Base-by-base conservation (phyloP, 2,797 vertebrate genomes). In the Sebastes variabilis region DNA sequence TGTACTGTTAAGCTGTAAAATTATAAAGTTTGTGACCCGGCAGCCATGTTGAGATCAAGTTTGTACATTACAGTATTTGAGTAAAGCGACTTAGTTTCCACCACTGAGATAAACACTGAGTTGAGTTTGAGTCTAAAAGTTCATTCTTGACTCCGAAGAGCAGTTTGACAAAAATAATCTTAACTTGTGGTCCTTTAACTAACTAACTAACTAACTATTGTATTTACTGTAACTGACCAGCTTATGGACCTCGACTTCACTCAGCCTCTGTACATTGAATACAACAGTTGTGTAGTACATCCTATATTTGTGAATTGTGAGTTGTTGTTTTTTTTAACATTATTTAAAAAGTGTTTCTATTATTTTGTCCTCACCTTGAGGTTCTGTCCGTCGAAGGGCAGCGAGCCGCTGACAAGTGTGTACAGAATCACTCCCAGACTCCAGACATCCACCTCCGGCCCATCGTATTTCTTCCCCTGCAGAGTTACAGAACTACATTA, bases 341-440 rank as follows among this genome's bases (percentile, higher is more conserved):
- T 52, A 16, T 20, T 46, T 14, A 6, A 34, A 20, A 29, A 4
- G 36, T 30, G 32, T 58, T 69, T 38, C 20, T 46, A 8, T 56
- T 77, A 42, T 76, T 60, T 10, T 60, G 59, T 75, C 38, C 49
- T 6, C 54, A 98, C 97, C 97, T 98, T 98, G 70, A 98, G 92
- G 84, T 98, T 98, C 82, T 98, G 97, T n/a, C 97, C 97, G 25
- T 98, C 97, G 2, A 98, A 98, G 58, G 97, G 97, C 88, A 98
- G 95, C 2, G 97, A 98, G 36, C 97, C 97, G 64, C 97, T 98
- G 93, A 98, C 97, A 2, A 98, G 96, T 2, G 97, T 98, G 92
- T 97, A 97, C 0, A 98, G 95, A 49, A 98, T 98, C 85, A 97
- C 97, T 0, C 97, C 97, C 54, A 98, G 91, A 88, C 97, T 98